Evolutionary conservation across 2,888 invertebrate species (phyloP).

Genomic region (Oscheius sp.): DNA sequence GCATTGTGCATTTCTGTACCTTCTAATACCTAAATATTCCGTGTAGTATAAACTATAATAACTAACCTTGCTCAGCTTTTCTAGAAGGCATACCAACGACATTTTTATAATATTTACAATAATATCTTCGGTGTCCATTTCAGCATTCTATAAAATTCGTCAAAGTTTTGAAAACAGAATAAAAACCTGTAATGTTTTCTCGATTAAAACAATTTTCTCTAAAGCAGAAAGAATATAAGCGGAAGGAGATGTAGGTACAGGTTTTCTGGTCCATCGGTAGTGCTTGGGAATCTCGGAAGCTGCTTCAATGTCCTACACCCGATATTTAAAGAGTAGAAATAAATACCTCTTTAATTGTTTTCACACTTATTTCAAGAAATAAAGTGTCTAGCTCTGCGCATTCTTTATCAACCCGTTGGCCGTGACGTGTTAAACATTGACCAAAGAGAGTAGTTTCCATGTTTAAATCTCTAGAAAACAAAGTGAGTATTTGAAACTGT

Average conservation of each 20-base stretch:
- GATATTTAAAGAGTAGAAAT: background rate
- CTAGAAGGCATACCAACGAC: slow-evolving; percentile 36
- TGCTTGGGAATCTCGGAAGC: slow-evolving; percentile 87
- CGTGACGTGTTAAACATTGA: slow-evolving; percentile 51
- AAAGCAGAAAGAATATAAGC: slow-evolving; percentile 77
- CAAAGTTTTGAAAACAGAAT: too few species aligned
- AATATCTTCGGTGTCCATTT: slow-evolving; percentile 37
- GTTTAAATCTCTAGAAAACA: slow-evolving; percentile 43
- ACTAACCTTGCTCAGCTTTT: slow-evolving; percentile 46
- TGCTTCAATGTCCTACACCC: slow-evolving; percentile 40
- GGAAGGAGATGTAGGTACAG: slow-evolving; percentile 84
- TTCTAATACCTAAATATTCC: slow-evolving; percentile 58
- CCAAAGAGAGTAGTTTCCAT: slow-evolving; percentile 64
- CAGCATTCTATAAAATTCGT: slow-evolving; percentile 8
- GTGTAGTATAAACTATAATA: background rate
- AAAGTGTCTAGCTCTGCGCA: slow-evolving; percentile 41
- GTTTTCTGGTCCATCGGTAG: slow-evolving; percentile 71
- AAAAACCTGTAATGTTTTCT: slow-evolving; percentile 38
- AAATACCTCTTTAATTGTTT: slow-evolving; percentile 37
- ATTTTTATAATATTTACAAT: slow-evolving; percentile 19
- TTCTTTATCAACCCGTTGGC: slow-evolving; percentile 35
- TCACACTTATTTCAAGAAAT: slow-evolving; percentile 32
- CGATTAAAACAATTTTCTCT: slow-evolving; percentile 35
- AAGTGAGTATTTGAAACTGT: too few species aligned
- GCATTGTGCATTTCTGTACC: slow-evolving; percentile 69